These are phyloP conservation scores for Ectropis crepuscularia DNA, from an alignment of 2,888 invertebrate species.

Conservation along the genomic window DNA sequence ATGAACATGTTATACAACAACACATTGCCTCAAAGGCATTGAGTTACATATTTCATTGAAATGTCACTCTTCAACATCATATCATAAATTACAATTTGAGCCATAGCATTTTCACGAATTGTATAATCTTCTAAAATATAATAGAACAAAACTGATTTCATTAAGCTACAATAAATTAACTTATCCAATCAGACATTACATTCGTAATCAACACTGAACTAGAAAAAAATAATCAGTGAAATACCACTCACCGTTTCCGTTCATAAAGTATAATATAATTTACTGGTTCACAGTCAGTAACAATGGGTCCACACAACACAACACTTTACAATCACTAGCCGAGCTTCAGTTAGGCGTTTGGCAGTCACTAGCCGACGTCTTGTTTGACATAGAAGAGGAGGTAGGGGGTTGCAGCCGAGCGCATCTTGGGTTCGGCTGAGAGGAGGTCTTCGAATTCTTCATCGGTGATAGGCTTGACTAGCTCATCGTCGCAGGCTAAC, in stretches of 20 bases:
- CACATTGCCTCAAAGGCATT: too few species aligned
- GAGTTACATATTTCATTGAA: too few species aligned
- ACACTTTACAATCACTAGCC: constrained; percentile 5
- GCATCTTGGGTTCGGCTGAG: constrained; percentile 87
- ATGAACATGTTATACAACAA: too few species aligned
- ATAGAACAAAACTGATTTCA: background rate
- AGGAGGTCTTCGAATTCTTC: constrained; percentile 92
- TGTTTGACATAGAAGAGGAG: constrained; percentile 92
- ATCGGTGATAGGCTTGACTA: constrained; percentile 90
- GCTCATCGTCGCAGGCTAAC: constrained; percentile 96
- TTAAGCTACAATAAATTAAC: background rate
- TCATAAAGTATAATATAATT: background rate
- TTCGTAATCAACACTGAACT: too few species aligned
- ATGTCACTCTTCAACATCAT: too few species aligned
- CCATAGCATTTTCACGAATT: too few species aligned
- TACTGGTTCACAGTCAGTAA: constrained; percentile 5
- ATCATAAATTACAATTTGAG: too few species aligned
- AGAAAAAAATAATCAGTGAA: too few species aligned
- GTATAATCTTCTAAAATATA: background rate
- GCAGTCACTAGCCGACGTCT: constrained; percentile 73
- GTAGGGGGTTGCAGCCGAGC: constrained; percentile 94
- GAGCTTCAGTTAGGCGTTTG: too few species aligned
- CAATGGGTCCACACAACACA: constrained; percentile 19
- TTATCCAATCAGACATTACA: too few species aligned
- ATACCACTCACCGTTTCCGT: too few species aligned